A percentile compares a stretch with the other conserved stretches of the same genome.
Evolutionary conservation across 2,113 vertebrate species (phyloP).

Genomic region (Pelecanus crispus): DNA sequence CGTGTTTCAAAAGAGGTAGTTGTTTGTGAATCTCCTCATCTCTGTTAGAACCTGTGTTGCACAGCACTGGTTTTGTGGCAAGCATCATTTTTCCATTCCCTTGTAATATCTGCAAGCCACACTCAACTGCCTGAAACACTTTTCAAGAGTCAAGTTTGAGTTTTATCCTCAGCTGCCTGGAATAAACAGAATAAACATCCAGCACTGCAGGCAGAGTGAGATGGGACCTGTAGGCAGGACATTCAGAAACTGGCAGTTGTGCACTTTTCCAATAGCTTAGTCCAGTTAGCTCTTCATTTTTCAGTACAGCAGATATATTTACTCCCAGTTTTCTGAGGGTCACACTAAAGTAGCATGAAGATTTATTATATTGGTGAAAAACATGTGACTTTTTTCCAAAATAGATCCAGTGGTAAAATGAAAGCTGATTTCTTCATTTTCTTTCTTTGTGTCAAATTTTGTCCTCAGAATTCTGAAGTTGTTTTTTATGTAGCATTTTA

Average conservation of each 20-base stretch:
- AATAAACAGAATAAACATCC: neutral
- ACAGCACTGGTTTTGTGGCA: neutral
- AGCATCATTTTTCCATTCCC: neutral
- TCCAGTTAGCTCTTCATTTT: neutral
- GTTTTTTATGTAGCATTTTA: neutral
- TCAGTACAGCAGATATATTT: neutral
- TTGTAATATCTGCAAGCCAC: neutral
- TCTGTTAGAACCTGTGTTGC: neutral
- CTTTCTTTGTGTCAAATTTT: neutral
- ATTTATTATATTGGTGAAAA: neutral
- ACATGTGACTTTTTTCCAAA: neutral
- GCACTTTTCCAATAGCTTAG: neutral
- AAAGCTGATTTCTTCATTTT: neutral
- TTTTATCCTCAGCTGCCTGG: neutral
- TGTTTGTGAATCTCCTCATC: neutral
- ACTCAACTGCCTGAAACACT: neutral
- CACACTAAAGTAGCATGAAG: neutral
- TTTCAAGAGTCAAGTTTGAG: neutral
- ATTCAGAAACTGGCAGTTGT: neutral
- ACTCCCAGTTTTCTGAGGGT: neutral
- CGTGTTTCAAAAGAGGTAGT: neutral
- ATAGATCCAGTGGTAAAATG: neutral
- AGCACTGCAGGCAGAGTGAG: neutral
- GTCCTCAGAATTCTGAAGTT: neutral
- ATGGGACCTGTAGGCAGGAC: accelerated